These are phyloP conservation scores for Quiscalus mexicanus DNA, from an alignment of 2,113 vertebrate genomes.

Conservation along the genomic window DNA sequence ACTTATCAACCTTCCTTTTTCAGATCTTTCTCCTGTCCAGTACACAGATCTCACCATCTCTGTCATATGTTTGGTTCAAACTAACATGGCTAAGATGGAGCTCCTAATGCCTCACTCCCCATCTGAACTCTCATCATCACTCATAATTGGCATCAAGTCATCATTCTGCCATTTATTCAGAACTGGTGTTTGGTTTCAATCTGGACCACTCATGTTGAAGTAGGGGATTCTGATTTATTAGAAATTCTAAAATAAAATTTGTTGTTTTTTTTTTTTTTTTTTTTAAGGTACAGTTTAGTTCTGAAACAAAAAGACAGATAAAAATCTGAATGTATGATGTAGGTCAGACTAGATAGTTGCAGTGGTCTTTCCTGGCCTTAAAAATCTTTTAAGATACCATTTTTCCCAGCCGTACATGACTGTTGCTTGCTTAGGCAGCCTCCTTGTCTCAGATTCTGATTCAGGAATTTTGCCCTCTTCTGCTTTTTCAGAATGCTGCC, in stretches of 20 bases:
- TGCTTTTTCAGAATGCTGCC: neutral
- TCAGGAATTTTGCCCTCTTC: neutral
- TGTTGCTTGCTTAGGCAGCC: neutral
- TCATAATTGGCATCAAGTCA: neutral
- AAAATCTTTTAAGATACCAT: neutral
- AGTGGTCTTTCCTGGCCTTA: conserved; percentile 15
- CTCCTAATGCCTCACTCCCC: neutral
- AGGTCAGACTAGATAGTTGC: neutral
- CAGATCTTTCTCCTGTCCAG: neutral
- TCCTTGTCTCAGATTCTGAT: neutral
- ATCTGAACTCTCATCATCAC: neutral
- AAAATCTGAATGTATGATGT: neutral
- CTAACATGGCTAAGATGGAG: neutral
- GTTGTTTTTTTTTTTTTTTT: neutral
- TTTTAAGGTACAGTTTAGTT: neutral
- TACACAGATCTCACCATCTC: neutral
- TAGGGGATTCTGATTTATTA: neutral
- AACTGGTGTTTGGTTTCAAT: neutral
- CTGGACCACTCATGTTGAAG: neutral
- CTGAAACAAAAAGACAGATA: neutral
- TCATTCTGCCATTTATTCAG: neutral
- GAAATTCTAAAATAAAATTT: neutral
- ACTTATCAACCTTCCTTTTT: neutral
- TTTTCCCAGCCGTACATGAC: neutral
- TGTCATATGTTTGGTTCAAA: neutral